These are phyloP conservation scores for Sinotaia quadrata DNA, from an alignment of 2,888 invertebrate genomes.

Conservation along the genomic window DNA sequence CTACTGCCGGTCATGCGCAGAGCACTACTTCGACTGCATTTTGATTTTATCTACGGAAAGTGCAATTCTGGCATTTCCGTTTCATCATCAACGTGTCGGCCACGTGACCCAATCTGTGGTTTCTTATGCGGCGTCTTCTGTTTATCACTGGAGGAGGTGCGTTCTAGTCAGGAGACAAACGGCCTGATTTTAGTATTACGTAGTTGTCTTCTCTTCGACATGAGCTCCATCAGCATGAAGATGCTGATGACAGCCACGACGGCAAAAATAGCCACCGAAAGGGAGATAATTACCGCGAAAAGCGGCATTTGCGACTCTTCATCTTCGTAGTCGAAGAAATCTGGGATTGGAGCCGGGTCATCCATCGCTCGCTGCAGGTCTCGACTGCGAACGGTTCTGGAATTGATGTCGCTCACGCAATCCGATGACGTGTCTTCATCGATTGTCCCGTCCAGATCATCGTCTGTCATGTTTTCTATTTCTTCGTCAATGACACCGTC, in stretches of 20 bases:
- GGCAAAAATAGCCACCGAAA: constrained; percentile 47
- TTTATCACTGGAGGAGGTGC: constrained; percentile 17
- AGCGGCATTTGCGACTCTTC: constrained; percentile 39
- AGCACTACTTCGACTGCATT: no score
- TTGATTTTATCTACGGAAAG: no score
- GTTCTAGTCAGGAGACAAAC: constrained; percentile 43
- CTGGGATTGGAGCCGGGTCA: background rate
- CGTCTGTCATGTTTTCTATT: constrained; percentile 38
- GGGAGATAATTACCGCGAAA: constrained; percentile 48
- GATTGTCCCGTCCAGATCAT: constrained; percentile 42
- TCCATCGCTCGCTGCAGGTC: constrained; percentile 6
- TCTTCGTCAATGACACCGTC: constrained; percentile 52
- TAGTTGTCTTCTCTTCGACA: constrained; percentile 39
- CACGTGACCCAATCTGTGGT: no score
- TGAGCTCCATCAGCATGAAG: constrained; percentile 43
- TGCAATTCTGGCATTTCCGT: no score
- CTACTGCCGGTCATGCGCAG: no score
- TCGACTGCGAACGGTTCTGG: constrained; percentile 4
- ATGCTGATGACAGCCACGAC: constrained; percentile 43
- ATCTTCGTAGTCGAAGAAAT: constrained; percentile 29
- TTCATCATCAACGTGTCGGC: no score
- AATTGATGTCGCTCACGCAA: constrained; percentile 7
- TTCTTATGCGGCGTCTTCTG: background rate
- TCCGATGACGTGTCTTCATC: constrained; percentile 46
- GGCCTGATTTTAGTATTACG: constrained; percentile 48